Conservation (phyloP, 2,113 vertebrate species). For the Upupa epops region DNA sequence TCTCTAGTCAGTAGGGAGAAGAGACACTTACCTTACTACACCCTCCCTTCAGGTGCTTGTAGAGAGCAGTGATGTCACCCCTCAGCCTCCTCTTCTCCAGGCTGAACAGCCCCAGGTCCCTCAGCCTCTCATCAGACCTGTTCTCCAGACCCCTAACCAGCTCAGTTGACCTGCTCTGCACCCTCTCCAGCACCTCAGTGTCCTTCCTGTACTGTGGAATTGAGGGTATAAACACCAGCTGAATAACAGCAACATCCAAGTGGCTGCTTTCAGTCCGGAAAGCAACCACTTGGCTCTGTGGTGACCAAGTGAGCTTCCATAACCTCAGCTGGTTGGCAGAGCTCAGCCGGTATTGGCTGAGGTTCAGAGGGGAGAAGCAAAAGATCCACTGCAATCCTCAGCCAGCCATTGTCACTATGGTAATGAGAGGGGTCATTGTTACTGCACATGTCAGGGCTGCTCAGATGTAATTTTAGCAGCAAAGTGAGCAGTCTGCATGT, state of each 20-base stretch:
- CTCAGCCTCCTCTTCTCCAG: no score
- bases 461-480: conserved; percentile 60
- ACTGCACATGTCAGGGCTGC: conserved; percentile 1
- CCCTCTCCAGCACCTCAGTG: no score
- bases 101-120: no score
- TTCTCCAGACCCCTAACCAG: no score
- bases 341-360: background rate
- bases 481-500: conserved; percentile 51
- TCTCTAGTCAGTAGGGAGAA: no score
- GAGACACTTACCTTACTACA: no score
- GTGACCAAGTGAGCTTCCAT: background rate
- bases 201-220: no score
- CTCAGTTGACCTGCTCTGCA: no score
- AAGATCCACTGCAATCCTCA: conserved; percentile 31
- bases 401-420: conserved; percentile 51
- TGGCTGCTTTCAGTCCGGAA: background rate
- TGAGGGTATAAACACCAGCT: background rate
- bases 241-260: background rate
- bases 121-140: no score
- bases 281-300: background rate
- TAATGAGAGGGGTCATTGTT: conserved; percentile 61
- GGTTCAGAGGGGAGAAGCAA: conserved; percentile 39
- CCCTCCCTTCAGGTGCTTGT: no score
- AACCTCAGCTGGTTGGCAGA: background rate
- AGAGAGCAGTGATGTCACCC: no score